These are phyloP conservation scores for Drosophila fungiperda DNA, from an alignment of 2,888 invertebrate species.

Conservation along the genomic window DNA sequence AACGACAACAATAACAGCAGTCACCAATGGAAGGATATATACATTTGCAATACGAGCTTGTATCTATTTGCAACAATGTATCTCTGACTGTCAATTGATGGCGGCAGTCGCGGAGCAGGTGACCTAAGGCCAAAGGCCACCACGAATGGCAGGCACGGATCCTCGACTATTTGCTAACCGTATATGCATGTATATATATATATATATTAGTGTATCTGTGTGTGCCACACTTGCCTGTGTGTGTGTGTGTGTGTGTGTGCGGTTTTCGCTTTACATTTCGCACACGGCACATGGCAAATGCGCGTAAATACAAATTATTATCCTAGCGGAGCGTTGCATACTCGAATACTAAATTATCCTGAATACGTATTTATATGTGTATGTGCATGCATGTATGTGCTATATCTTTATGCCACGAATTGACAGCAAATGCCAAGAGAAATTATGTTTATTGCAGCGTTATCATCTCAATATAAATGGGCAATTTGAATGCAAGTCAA, in stretches of 20 bases:
- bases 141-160: constrained; percentile 10
- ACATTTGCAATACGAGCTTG: constrained; percentile 35
- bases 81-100: constrained; percentile 52
- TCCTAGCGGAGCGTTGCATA: constrained; percentile 15
- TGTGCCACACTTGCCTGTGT: neutral
- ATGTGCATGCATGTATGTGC: neutral
- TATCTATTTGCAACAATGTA: constrained; percentile 48
- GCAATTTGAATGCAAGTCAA: constrained; percentile 5
- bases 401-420: constrained; percentile 10
- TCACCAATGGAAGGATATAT: constrained; percentile 26
- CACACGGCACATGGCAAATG: constrained; percentile 43
- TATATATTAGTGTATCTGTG: neutral
- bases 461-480: neutral
- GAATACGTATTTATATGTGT: neutral
- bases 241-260: neutral
- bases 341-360: constrained; percentile 28
- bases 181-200: neutral
- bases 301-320: constrained; percentile 52
- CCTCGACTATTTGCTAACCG: neutral
- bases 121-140: constrained; percentile 26
- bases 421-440: constrained; percentile 15
- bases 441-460: neutral
- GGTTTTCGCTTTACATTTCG: constrained; percentile 9
- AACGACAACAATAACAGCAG: constrained; percentile 16
- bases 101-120: constrained; percentile 5